Evolutionary conservation across 2,113 vertebrate species (phyloP), one percentile per base, ranked within the genome.

Genomic region (Empidonax alnorum): DNA sequence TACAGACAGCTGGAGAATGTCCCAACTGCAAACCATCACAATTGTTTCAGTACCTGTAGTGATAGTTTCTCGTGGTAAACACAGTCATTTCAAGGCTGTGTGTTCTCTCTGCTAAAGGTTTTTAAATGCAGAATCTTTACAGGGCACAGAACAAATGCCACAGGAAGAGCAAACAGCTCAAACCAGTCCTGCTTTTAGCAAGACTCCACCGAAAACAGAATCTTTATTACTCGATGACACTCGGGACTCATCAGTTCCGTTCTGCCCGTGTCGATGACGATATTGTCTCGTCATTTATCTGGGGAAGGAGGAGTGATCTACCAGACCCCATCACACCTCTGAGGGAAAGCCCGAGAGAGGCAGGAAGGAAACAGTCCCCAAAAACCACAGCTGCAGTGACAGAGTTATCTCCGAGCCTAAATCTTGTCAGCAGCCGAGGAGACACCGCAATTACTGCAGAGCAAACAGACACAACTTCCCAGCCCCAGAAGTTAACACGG

Each of bases 401-500:
- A 85, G 74, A 78, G 33, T 87, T 94, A 94, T 90, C 78, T 14
- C 67, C 50, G n/a, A 91, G 50, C 72, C 37, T 93, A 75, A 62
- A 83, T 96, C 90, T 88, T 73, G 52, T 77, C 78, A 80, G 78
- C 3, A 3, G 66, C 75, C 30, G 31, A 88, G 50, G 85, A 73
- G 75, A 55, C 0, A 3, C 69, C 52, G 46, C 90, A 96, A 96
- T 94, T 93, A 93, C 92, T 0, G 2, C 75, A 77, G 41, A 93
- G 79, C 86, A 93, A 95, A 96, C 75, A 97, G 91, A 78, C 52
- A 66, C 46, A 84, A 85, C 46, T 90, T 77, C 52, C 44, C 83
- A 94, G 41, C 25, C 53, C 6, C 16, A 42, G 49, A 95, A 87
- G 63, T 77, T 93, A 96, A 86, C 67, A 12, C 1, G 75, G 55